These are phyloP conservation scores for Leucoraja ocellata DNA, from an alignment of 2,797 vertebrate species.

Conservation along the genomic window DNA sequence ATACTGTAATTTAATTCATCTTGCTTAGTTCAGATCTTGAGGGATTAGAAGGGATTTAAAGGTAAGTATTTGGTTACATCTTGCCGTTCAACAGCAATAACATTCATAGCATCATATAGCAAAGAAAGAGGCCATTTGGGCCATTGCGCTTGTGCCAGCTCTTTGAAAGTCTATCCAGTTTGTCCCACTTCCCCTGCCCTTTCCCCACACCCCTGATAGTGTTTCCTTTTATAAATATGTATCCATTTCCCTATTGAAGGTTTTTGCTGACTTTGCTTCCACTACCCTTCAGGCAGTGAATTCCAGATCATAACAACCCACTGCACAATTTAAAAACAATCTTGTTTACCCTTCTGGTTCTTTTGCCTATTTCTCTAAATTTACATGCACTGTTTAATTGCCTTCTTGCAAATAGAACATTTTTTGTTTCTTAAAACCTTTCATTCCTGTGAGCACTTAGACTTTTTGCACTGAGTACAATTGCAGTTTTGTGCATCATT, in stretches of 20 bases:
- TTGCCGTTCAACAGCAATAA: neutral
- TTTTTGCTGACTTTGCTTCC: neutral
- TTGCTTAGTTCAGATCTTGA: neutral
- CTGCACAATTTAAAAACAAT: neutral
- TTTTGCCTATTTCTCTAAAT: neutral
- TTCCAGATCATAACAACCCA: neutral
- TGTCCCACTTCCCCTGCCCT: neutral
- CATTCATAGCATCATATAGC: neutral
- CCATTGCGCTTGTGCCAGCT: neutral
- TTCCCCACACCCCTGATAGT: conserved; percentile 7
- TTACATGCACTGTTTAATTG: neutral
- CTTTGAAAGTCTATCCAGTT: neutral
- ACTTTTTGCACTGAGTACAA: neutral
- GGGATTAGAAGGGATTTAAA: conserved; percentile 21
- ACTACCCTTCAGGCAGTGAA: neutral
- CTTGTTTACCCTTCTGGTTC: neutral
- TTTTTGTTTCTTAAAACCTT: neutral
- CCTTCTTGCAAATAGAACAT: neutral
- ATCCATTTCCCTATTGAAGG: neutral
- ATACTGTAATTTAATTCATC: neutral
- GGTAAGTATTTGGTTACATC: conserved; percentile 13
- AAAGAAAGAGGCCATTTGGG: neutral
- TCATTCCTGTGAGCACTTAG: neutral
- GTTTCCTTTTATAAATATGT: neutral
- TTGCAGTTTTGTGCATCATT: neutral